Base-by-base conservation (phyloP, 2,888 invertebrate genomes). In the Lycocerus yunnanus region DNA sequence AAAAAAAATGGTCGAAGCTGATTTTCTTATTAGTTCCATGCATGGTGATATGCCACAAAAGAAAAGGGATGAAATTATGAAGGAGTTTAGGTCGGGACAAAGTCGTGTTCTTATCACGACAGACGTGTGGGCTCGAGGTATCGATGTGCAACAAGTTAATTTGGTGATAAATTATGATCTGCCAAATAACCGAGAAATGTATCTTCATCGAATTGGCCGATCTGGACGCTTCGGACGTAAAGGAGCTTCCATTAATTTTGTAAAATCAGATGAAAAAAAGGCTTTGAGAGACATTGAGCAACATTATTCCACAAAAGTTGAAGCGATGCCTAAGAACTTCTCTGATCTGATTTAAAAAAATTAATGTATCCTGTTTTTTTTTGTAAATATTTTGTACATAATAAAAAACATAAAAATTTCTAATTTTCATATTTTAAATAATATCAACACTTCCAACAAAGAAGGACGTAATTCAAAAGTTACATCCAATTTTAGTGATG, bases 191-290 rank as follows among this genome's bases (percentile, higher is more conserved):
- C 95, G 99, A 91, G 99, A 99, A 88, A 90, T 99, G 89, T 99
- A 99, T 89, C 99, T 99, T 84, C 99, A 99, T 90, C 94, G 98
- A 84, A 99, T 99, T 87, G 99, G 99, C 83, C 93, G 99, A 78
- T 98, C 98, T 0, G 99, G 99, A 84, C 93, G 99, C 81, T 99
- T 99, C 85, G 99, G 99, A 16, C 92, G 99, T 72, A 99, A 99
- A 86, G 99, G 99, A 94, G 99, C 99, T 1, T 99, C 99, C 16
- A 99, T 99, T 83, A 99, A 99, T 89, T 99, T 99, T 87, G 99
- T 99, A 9, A 99, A 98, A 87, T 97, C 96, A n/a, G 99, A 99
- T 86, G 99, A 99, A 87, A 98, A 99, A 85, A 93, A 98, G 86
- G 99, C 99, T 88, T 89, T 99, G 78, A 91, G 99, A 86, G 99